Base-by-base conservation (phyloP, 2,797 vertebrate species). In the Gobionotothen gibberifrons region DNA sequence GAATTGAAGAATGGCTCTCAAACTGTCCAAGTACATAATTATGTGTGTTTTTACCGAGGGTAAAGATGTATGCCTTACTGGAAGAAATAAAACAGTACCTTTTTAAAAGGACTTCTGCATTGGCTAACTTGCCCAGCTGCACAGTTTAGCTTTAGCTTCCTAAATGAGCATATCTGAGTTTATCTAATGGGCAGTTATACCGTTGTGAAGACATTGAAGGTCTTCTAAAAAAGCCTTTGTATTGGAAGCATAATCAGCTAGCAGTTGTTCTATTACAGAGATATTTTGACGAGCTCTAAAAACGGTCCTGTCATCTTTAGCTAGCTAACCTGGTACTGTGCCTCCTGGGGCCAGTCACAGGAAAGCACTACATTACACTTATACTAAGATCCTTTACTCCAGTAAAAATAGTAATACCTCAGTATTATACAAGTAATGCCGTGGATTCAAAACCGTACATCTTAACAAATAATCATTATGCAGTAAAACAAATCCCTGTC, bases 281-380 rank as follows among this genome's bases (percentile, higher is more conserved):
- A 49, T 2, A 0, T 9, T 4, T 1, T 2, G 8, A 44, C 17
- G 19, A 58, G 29, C 21, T 63, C 0, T 39, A 48, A 74, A 79
- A 82, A 66, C 10, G 83, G 84, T 78, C 75, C 16, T 26, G 79
- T 86, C 87, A 83, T 76, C 16, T 81, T 52, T 12, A 58, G 84
- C 72, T 42, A 63, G 78, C 67, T 67, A 51, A 68, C 19, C 1
- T 4, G 8, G 36, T 22, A 26, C 4, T 53, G 48, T 54, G 16
- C 17, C 36, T 36, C 32, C 8, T 2, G 9, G 15, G 43, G 3
- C 40, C 32, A 29, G 51, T 42, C 47, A 12, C 5, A 15, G 4
- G 51, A 3, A 55, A 39, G 19, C 72, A 26, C 1, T 7, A 5
- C 40, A 11, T 15, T 11, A 32, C 26, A 32, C 16, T 44, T 1